Base-by-base conservation (phyloP, 53 echinoderm and acorn worm species). In the Crossaster papposus region DNA sequence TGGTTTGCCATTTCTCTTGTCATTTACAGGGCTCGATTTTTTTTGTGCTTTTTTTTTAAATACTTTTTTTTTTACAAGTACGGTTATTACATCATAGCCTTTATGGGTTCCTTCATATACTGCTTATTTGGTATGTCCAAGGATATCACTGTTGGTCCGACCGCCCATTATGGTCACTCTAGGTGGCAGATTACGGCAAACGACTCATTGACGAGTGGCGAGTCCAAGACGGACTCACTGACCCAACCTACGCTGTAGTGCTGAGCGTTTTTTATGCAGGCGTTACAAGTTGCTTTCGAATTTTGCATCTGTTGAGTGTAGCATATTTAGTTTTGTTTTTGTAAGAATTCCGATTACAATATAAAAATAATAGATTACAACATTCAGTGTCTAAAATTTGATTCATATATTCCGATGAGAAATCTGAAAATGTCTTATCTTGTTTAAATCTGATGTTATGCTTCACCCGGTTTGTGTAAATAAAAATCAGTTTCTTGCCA, bases 141-240 rank as follows among this genome's bases (percentile, higher is more conserved):
- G 68, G 97, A 97, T 37, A 93, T 97, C 78, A 91, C 92, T 1
- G 91, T 97, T 17, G 97, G 97, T 2, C 97, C 97, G 30, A 97
- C 97, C 1, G 97, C n/a, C n/a, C n/a, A n/a, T n/a, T n/a, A n/a
- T n/a, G n/a, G 95, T 97, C 95, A 15, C 93, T 97, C 65, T 83
- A 95, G 71, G 95, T 97, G 6, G 83, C 94, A 23, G 91, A 92
- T 53, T 97, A 95, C 76, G 97, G 97, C 14, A 89, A 54, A 44
- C 92, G 95, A 30, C 20, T 94, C 17, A 64, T 17, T 23, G 89
- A 73, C 0, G 55, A 80, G 20, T 44, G n/a, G n/a, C 80, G 62
- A 9, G 51, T 2, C 8, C 52, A 71, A 14, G 92, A 33, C 29
- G 92, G 38, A 0, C 70, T 95, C 30, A 90, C 94, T 55, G 95